Evolutionary conservation across 1,140 invertebrate species (phyloP).

Genomic region (Paramacrobiotus metropolitanus): DNA sequence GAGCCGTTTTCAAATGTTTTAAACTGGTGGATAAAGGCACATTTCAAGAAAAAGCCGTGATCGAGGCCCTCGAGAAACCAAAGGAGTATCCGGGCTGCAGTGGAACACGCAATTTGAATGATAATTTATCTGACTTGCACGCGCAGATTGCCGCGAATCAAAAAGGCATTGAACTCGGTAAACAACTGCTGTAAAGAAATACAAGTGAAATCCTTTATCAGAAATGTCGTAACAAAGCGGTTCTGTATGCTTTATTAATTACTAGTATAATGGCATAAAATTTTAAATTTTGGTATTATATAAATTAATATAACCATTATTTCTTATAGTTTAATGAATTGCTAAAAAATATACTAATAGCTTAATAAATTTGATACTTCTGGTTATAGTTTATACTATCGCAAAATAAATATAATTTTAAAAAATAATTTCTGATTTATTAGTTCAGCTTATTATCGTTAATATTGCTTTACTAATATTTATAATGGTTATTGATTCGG

Average conservation of each 20-base stretch:
- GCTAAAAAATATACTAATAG: too few relatives aligned
- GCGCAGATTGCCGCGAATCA: conserved; percentile 96
- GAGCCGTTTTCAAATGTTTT: conserved; percentile 82
- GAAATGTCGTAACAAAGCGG: too few relatives aligned
- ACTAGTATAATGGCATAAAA: too few relatives aligned
- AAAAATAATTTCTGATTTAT: too few relatives aligned
- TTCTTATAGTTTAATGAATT: too few relatives aligned
- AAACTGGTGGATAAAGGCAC: conserved; percentile 54
- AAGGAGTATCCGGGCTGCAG: conserved; percentile 36
- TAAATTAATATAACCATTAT: too few relatives aligned
- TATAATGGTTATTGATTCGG: conserved; percentile 46
- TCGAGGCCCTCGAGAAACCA: conserved; percentile 50
- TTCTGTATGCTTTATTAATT: not conserved
- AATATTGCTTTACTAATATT: too few relatives aligned
- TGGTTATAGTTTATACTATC: too few relatives aligned
- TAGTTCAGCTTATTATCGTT: too few relatives aligned
- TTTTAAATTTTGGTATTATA: too few relatives aligned
- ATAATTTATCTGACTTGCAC: conserved; percentile 84
- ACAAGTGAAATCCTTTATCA: conserved; percentile 32
- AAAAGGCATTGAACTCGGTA: conserved; percentile 30
- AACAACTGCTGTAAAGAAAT: not conserved
- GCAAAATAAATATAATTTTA: too few relatives aligned
- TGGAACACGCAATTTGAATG: conserved; percentile 46
- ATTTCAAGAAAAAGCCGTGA: conserved; percentile 38
- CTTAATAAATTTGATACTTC: too few relatives aligned